These are phyloP conservation scores for Stigmatopora nigra DNA, from an alignment of 2,113 vertebrate species.

Conservation along the genomic window DNA sequence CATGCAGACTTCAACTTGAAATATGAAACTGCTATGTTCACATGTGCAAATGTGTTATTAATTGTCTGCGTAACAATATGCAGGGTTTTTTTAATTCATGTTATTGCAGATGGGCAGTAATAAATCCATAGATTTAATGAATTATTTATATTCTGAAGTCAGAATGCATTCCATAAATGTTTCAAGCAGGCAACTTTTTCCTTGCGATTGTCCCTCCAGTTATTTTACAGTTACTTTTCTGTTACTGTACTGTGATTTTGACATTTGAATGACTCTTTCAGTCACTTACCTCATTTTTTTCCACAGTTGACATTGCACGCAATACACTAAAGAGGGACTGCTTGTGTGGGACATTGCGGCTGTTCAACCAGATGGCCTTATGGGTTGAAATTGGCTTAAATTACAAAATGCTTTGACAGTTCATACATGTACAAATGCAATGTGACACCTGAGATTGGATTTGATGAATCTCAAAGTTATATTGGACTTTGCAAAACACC, in stretches of 20 bases:
- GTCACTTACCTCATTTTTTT: conserved; percentile 32
- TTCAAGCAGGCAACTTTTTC: conserved; percentile 7
- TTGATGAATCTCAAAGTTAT: neutral
- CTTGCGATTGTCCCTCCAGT: conserved; percentile 4
- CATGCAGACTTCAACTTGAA: conserved; percentile 10
- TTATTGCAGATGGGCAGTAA: conserved; percentile 30
- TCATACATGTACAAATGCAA: too few species aligned
- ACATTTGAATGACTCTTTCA: conserved; percentile 16
- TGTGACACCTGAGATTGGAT: too few species aligned
- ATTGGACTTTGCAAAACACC: neutral
- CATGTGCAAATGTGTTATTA: conserved; percentile 15
- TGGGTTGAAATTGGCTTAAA: neutral
- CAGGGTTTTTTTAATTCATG: conserved; percentile 11
- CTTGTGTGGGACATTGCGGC: neutral
- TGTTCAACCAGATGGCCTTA: neutral
- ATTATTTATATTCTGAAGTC: conserved; percentile 41
- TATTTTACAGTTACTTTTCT: neutral
- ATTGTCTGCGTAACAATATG: conserved; percentile 30
- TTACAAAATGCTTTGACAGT: conserved; percentile 3
- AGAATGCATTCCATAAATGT: conserved; percentile 41
- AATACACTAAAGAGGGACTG: conserved; percentile 2
- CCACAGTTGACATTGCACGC: conserved; percentile 25
- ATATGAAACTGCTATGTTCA: conserved; percentile 11
- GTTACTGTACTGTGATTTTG: conserved; percentile 6
- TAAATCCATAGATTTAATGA: conserved; percentile 19